Conservation (phyloP, 2,113 vertebrate genomes). For the Lipophrys pholis region DNA sequence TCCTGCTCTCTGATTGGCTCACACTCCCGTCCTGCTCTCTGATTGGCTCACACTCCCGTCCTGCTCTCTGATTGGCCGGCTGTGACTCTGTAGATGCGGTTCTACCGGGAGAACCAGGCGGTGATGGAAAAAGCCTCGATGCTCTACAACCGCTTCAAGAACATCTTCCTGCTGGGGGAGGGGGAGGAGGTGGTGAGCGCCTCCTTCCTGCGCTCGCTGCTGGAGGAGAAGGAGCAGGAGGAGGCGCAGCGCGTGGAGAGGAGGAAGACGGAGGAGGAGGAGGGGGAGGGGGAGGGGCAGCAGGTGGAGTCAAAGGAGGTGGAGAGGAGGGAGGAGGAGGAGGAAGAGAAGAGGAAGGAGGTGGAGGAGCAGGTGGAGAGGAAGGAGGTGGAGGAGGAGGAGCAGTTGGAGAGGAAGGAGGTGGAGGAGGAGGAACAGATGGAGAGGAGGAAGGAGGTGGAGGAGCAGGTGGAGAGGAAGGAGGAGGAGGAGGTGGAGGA, state of each 20-base stretch:
- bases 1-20: no score
- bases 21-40: no score
- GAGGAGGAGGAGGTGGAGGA: no score
- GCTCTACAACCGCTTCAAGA: constrained; percentile 97
- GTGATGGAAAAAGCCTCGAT: constrained; percentile 98
- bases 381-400: no score
- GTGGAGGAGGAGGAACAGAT: no score
- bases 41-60: no score
- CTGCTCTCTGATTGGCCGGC: no score
- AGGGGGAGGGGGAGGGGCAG: no score
- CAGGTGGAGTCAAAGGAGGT: no score
- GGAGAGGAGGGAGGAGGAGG: constrained; percentile 21
- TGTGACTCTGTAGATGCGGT: constrained; percentile 90
- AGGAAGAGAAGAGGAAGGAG: constrained; percentile 14
- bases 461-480: constrained; percentile 26
- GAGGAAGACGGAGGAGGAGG: constrained; percentile 2
- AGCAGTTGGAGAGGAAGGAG: no score
- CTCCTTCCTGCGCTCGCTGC: constrained; percentile 90
- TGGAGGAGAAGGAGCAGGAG: constrained; percentile 90
- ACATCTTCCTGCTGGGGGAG: constrained; percentile 93
- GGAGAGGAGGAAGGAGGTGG: no score
- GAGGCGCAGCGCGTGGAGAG: constrained; percentile 81
- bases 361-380: no score
- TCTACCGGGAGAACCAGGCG: constrained; percentile 90
- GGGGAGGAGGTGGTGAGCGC: constrained; percentile 93